phyloP scores from a whole-genome alignment of 2,113 vertebrate species.

The Struthidea cinerea region DNA sequence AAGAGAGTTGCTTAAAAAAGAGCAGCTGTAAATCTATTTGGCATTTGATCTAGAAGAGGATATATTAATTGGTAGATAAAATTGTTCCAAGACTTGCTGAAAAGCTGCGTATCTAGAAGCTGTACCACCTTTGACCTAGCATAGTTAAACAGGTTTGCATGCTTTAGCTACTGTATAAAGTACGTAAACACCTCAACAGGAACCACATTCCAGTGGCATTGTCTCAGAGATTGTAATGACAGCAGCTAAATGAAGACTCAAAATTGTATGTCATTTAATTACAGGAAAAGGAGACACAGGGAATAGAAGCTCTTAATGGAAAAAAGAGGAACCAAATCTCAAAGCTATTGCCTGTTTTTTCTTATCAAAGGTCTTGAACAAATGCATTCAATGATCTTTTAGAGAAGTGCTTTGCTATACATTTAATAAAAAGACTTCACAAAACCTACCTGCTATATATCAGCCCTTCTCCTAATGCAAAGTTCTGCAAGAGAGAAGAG shows the following conservation, averaged over 20 bases:
- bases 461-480: neutral
- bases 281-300: neutral
- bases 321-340: neutral
- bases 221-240: neutral
- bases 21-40: neutral
- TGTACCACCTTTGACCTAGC: neutral
- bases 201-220: neutral
- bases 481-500: neutral
- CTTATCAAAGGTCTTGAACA: neutral
- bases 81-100: neutral
- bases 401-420: neutral
- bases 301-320: neutral
- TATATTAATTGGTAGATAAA: neutral
- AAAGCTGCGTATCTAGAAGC: neutral
- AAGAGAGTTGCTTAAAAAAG: neutral
- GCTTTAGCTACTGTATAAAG: neutral
- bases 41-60: neutral
- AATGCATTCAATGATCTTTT: neutral
- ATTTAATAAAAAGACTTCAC: neutral
- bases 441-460: neutral
- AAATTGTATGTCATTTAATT: neutral
- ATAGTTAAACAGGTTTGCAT: neutral
- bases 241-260: neutral
- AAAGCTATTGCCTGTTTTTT: neutral
- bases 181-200: neutral